These are phyloP conservation scores for Chloromyia formosa DNA, from an alignment of 2,888 invertebrate species.

Conservation along the genomic window DNA sequence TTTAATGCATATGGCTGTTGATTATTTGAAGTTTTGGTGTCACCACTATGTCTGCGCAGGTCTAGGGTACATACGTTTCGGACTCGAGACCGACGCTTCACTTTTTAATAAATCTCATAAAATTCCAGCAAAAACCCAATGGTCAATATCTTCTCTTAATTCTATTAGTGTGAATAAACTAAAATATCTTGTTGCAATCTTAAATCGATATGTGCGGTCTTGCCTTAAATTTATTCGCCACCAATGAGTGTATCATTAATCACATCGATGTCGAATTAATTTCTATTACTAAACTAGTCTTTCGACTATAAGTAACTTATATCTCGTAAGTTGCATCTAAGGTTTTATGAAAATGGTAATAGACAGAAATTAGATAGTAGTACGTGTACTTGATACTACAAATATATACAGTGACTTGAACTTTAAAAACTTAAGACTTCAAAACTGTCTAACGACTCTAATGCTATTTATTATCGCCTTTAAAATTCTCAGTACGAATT, in stretches of 20 bases:
- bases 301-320: background rate
- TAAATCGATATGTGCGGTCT: background rate
- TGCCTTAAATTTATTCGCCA: background rate
- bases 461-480: background rate
- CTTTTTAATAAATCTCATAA: too few relatives aligned
- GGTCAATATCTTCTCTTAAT: too few relatives aligned
- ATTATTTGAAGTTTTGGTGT: too few relatives aligned
- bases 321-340: background rate
- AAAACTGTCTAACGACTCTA: background rate
- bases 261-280: background rate
- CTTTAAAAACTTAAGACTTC: background rate
- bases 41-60: too few relatives aligned
- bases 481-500: background rate
- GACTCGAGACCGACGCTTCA: too few relatives aligned
- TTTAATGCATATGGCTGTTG: too few relatives aligned
- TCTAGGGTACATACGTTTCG: too few relatives aligned
- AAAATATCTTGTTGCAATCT: too few relatives aligned
- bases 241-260: background rate
- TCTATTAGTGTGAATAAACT: too few relatives aligned
- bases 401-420: background rate
- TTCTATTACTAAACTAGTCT: background rate
- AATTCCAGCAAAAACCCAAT: too few relatives aligned
- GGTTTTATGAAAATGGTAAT: background rate
- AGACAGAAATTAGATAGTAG: background rate
- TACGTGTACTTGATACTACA: background rate